Percentiles rank a stretch among this genome's conserved stretches.
These are phyloP conservation scores for Aulostomus chinensis DNA, from an alignment of 2,797 vertebrate species.

Conservation along the genomic window DNA sequence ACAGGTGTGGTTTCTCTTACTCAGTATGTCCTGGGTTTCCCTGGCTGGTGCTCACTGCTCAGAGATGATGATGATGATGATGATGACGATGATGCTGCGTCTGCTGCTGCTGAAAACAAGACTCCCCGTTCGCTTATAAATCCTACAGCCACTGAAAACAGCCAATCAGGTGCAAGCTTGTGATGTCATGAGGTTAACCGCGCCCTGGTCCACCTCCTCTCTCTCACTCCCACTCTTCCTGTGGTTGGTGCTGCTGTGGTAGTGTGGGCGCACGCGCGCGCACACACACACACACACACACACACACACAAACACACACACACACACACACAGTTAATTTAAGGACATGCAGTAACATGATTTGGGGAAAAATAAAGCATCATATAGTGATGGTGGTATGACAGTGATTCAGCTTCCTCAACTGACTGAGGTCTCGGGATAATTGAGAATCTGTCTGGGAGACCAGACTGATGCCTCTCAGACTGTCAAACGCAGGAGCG, in stretches of 20 bases:
- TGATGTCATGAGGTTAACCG: constrained; percentile 83
- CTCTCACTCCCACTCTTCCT: constrained; percentile 84
- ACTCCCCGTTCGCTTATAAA: constrained; percentile 75
- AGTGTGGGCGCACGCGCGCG: constrained; percentile 42
- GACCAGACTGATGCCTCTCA: constrained; percentile 37
- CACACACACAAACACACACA: constrained; percentile 52
- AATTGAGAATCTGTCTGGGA: constrained; percentile 55
- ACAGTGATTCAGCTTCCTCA: constrained; percentile 69
- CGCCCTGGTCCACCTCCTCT: constrained; percentile 74
- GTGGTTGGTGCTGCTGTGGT: constrained; percentile 73
- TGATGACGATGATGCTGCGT: too few species aligned
- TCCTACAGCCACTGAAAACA: constrained; percentile 49
- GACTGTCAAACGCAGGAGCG: constrained; percentile 7
- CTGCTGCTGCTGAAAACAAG: constrained; percentile 42
- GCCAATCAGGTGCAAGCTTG: constrained; percentile 69
- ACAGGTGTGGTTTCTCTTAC: constrained; percentile 31
- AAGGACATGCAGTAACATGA: constrained; percentile 56
- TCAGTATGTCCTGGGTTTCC: constrained; percentile 42
- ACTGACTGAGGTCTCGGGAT: constrained; percentile 47
- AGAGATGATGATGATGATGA: constrained; percentile 50
- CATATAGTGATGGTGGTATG: constrained; percentile 39
- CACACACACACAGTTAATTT: constrained; percentile 65
- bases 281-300: constrained; percentile 53
- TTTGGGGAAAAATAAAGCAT: constrained; percentile 51
- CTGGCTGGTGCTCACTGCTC: constrained; percentile 44